Evolutionary conservation across 2,888 invertebrate species (phyloP).

Genomic region (Dryocosmus kuriphilus): DNA sequence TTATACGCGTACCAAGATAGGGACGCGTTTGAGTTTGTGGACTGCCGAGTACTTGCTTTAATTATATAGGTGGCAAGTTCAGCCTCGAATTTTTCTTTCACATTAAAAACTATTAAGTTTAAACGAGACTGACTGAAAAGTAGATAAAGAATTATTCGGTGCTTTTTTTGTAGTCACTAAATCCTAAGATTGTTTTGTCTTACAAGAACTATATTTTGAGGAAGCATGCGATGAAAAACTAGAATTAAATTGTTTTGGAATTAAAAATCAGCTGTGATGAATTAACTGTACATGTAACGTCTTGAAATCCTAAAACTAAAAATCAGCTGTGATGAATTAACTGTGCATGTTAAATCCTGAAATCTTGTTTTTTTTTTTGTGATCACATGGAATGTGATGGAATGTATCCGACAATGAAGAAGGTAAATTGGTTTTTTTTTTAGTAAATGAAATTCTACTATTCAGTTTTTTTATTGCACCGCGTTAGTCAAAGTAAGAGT

Average conservation of each 20-base stretch:
- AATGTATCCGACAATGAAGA: constrained; percentile 29
- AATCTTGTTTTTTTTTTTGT: constrained; percentile 17
- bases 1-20: constrained; percentile 59
- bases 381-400: constrained; percentile 5
- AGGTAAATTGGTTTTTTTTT: constrained; percentile 8
- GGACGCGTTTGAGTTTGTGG: constrained; percentile 38
- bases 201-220: background rate
- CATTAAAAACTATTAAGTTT: constrained; percentile 13
- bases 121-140: constrained; percentile 36
- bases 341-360: no score
- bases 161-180: constrained; percentile 36
- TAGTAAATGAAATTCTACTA: background rate
- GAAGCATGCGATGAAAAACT: constrained; percentile 7
- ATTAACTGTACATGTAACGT: no score
- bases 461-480: constrained; percentile 6
- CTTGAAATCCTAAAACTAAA: no score
- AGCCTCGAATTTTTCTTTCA: constrained; percentile 14
- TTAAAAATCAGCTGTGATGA: background rate
- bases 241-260: background rate
- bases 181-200: constrained; percentile 8
- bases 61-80: background rate
- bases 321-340: background rate
- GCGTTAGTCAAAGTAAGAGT: constrained; percentile 1
- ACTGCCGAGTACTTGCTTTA: constrained; percentile 35
- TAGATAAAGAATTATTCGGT: constrained; percentile 35